These are phyloP conservation scores for Microctonus brassicae DNA, from an alignment of 2,888 invertebrate genomes.

Conservation along the genomic window DNA sequence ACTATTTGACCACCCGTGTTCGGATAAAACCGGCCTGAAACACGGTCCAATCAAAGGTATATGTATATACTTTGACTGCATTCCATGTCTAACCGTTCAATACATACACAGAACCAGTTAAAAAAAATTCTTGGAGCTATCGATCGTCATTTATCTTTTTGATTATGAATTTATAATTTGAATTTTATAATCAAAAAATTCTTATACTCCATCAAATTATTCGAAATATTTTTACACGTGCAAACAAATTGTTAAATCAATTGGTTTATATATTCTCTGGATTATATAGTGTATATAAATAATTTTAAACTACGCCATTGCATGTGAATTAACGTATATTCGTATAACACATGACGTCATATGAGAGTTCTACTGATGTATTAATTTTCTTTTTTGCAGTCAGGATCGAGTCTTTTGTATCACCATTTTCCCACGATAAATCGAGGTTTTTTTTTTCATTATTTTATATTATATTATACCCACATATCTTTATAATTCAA, in stretches of 20 bases:
- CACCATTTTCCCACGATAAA: too few species aligned
- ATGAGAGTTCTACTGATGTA: slow-evolving; percentile 52
- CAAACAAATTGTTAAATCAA: too few species aligned
- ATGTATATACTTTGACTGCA: slow-evolving; percentile 57
- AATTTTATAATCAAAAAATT: background rate
- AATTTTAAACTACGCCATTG: slow-evolving; percentile 18
- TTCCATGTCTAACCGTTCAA: slow-evolving; percentile 63
- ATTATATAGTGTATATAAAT: too few species aligned
- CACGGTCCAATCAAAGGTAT: slow-evolving; percentile 63
- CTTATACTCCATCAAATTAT: slow-evolving; percentile 21
- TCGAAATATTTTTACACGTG: slow-evolving; percentile 31
- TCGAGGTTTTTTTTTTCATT: too few species aligned
- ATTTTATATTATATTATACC: too few species aligned
- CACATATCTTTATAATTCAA: too few species aligned
- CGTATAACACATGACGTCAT: slow-evolving; percentile 64
- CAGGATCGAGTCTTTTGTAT: slow-evolving; percentile 35
- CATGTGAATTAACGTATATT: slow-evolving; percentile 62
- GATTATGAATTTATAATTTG: background rate
- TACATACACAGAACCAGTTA: slow-evolving; percentile 52
- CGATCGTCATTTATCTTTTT: background rate
- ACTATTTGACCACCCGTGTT: slow-evolving; percentile 36
- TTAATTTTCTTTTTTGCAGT: slow-evolving; percentile 52
- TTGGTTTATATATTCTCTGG: too few species aligned
- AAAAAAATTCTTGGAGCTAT: slow-evolving; percentile 23
- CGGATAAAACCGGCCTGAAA: slow-evolving; percentile 58